These are phyloP conservation scores for Sarcophaga variegata DNA, from an alignment of 2,888 invertebrate genomes.

Conservation along the genomic window DNA sequence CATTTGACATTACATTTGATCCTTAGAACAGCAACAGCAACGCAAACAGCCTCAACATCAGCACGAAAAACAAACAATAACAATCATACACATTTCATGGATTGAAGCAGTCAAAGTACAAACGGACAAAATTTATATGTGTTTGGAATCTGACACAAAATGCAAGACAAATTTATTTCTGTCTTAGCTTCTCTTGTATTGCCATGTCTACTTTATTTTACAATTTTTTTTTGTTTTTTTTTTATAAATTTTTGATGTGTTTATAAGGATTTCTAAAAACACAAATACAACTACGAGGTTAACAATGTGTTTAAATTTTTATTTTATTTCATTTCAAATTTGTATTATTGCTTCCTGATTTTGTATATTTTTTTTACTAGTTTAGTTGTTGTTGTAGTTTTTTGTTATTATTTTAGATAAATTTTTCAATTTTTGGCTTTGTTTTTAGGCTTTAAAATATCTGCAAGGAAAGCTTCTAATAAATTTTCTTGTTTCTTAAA, in stretches of 20 bases:
- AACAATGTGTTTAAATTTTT: slow-evolving; percentile 44
- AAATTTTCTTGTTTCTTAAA: neutral
- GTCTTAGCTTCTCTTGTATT: neutral
- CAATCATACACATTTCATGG: neutral
- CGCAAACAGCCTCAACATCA: neutral
- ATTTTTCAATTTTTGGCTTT: neutral
- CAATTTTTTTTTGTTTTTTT: neutral
- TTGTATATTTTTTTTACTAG: neutral
- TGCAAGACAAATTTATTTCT: neutral
- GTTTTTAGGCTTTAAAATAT: neutral
- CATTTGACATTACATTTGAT: slow-evolving; percentile 67
- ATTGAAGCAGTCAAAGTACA: neutral
- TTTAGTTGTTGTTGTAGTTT: neutral
- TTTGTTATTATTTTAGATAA: slow-evolving; percentile 25
- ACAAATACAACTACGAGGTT: slow-evolving; percentile 35
- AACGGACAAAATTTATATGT: neutral
- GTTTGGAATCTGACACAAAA: neutral
- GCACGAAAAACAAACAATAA: neutral
- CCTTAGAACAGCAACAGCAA: neutral
- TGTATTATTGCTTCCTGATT: neutral
- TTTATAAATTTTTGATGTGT: slow-evolving; percentile 36
- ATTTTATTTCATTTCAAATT: slow-evolving; percentile 10
- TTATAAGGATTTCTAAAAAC: slow-evolving; percentile 35
- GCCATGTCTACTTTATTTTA: neutral
- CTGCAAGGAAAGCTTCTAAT: neutral